Base-by-base conservation (phyloP, 1,140 invertebrate species). In the Ceratina japonica region DNA sequence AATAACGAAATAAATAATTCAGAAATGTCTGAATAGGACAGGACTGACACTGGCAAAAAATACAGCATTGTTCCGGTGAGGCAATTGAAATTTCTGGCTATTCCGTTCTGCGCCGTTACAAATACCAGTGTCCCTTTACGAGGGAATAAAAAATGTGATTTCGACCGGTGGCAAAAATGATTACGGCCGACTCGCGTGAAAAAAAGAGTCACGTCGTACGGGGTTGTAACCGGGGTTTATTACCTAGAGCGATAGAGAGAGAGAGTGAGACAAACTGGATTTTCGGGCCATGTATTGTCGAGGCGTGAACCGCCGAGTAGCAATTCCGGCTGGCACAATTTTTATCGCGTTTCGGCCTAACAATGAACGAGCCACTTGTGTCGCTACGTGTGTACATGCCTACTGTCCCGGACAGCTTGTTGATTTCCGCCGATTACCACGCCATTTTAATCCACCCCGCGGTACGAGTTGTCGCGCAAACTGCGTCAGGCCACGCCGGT, bases 201-300 rank as follows among this genome's bases (percentile, higher is more conserved):
- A 74, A 64, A 80, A 65, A 76, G 20, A 59, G 56, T 59, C 66
- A 64, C n/a, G 59, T 84, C 69, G 52, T 15, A 31, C 58, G 37
- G 82, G 66, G 81, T 84, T 85, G 82, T 85, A 81, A 81, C 74
- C 59, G 56, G 31, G 37, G 79, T 85, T 84, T 81, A 81, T 81
- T 84, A 79, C 64, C 66, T 52, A 64, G 37, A 44, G 37, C 37
- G 37, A 44, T 44, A 44, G 37, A 8, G 5, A 44, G 37, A 44
- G 37, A 10, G 37, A 44, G 37, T 7, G 59, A 31, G 61, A 64
- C 22, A 61, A 64, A 72, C 73, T 69, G 27, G 56, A 70, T 75
- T 83, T 81, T 74, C 82, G 49, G 18, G 69, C 58, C 54, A 59
- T 63, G 73, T 77, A 52, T 64, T 68, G 68, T 27, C 61, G 54